Evolutionary conservation across 2,113 vertebrate genomes (phyloP).

Genomic region (Brachirus orientalis): DNA sequence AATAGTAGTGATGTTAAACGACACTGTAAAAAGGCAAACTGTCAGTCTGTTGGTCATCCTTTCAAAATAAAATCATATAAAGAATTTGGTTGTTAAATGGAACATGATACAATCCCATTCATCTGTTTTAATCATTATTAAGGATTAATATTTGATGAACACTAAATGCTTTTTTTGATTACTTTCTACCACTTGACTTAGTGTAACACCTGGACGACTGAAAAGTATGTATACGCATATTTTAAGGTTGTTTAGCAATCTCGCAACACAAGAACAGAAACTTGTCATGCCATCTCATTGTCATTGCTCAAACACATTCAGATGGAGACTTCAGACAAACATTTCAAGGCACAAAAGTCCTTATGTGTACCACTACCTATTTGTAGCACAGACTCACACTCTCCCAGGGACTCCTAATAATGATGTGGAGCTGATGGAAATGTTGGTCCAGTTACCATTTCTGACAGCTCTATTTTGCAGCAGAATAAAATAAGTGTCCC

Average conservation of each 20-base stretch:
- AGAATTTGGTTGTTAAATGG: neutral
- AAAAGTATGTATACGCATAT: no score
- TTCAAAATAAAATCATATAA: neutral
- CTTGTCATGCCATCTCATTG: neutral
- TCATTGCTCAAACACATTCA: neutral
- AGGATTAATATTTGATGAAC: neutral
- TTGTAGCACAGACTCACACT: conserved; percentile 7
- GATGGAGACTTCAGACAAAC: conserved; percentile 3
- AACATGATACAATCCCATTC: conserved; percentile 5
- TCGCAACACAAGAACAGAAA: no score
- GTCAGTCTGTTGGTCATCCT: neutral
- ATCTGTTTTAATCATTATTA: neutral
- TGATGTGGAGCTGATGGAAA: conserved; percentile 35
- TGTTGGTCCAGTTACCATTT: conserved; percentile 67
- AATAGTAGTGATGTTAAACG: neutral
- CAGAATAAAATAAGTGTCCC: conserved; percentile 4
- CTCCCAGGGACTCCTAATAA: conserved; percentile 54
- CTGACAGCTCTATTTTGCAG: conserved; percentile 50
- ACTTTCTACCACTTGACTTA: neutral
- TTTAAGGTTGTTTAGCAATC: no score
- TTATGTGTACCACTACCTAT: conserved; percentile 4
- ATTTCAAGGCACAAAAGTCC: neutral
- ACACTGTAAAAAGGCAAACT: neutral
- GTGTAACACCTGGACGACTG: no score
- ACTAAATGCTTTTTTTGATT: conserved; percentile 1